Conservation (phyloP, 2,797 vertebrate genomes). For the Alfaro cultratus region DNA sequence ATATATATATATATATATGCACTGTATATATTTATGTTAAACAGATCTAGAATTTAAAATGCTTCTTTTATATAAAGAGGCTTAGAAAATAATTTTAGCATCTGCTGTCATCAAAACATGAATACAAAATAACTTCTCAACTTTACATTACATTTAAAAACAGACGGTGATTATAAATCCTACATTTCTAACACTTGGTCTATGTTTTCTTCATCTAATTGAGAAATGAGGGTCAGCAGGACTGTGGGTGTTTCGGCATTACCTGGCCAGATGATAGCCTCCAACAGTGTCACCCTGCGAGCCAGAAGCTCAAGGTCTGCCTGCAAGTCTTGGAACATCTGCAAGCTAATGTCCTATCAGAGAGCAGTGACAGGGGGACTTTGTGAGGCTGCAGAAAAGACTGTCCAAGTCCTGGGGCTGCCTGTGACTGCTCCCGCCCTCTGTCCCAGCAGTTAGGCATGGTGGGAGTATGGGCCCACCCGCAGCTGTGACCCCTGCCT, state of each 20-base stretch:
- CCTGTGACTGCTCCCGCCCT: slow-evolving; percentile 71
- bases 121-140: slow-evolving; percentile 11
- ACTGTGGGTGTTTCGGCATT: slow-evolving; percentile 79
- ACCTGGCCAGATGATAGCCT: slow-evolving; percentile 99
- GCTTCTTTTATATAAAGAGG: neutral
- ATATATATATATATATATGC: no score
- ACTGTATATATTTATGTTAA: neutral
- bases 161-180: slow-evolving; percentile 25
- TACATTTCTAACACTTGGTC: slow-evolving; percentile 12
- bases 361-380: slow-evolving; percentile 88
- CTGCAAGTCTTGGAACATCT: slow-evolving; percentile 96
- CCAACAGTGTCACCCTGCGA: slow-evolving; percentile 99
- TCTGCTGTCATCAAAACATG: slow-evolving; percentile 2
- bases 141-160: slow-evolving; percentile 30
- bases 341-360: slow-evolving; percentile 98
- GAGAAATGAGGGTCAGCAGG: slow-evolving; percentile 46
- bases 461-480: slow-evolving; percentile 47
- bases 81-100: slow-evolving; percentile 18
- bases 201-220: slow-evolving; percentile 25
- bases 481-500: slow-evolving; percentile 73
- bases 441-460: slow-evolving; percentile 54
- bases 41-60: neutral
- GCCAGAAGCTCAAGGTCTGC: slow-evolving; percentile 98
- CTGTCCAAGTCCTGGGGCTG: slow-evolving; percentile 72
- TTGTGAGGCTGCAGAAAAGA: slow-evolving; percentile 69